Conservation (phyloP, 1,140 invertebrate genomes). For the Reticulitermes speratus region DNA sequence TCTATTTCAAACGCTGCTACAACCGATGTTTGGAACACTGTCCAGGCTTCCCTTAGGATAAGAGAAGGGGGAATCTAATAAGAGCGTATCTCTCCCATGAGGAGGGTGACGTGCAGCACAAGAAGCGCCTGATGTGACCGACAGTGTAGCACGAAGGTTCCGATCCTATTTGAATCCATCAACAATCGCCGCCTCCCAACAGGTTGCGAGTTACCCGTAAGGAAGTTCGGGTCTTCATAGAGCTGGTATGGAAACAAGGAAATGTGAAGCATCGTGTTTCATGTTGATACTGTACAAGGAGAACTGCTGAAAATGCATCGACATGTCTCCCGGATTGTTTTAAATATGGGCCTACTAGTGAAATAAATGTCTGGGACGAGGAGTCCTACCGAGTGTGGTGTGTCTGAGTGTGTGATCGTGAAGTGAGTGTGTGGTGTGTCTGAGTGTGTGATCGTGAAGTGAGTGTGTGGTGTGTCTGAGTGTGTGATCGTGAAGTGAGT, state of each 20-base stretch:
- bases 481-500: too few relatives aligned
- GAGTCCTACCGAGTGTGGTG: too few relatives aligned
- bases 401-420: too few relatives aligned
- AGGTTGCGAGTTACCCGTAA: background rate
- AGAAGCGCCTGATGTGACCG: background rate
- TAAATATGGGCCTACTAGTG: too few relatives aligned
- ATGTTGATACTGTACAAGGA: background rate
- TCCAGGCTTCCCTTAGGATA: background rate
- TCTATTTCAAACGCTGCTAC: background rate
- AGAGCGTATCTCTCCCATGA: background rate
- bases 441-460: too few relatives aligned
- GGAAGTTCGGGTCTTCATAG: background rate
- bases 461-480: too few relatives aligned
- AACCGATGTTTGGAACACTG: background rate
- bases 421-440: too few relatives aligned
- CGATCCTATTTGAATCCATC: background rate
- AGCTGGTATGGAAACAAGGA: background rate
- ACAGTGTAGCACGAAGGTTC: background rate
- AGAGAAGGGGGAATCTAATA: background rate
- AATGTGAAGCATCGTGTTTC: background rate
- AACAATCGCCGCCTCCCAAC: background rate
- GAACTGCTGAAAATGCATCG: too few relatives aligned
- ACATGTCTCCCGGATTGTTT: too few relatives aligned
- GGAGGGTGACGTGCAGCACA: background rate
- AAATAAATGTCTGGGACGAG: too few relatives aligned